A percentile compares a stretch with the other conserved stretches of the same genome.
phyloP scores from a whole-genome alignment of 2,888 invertebrate genomes.

The Tromatobia lineatoria region DNA sequence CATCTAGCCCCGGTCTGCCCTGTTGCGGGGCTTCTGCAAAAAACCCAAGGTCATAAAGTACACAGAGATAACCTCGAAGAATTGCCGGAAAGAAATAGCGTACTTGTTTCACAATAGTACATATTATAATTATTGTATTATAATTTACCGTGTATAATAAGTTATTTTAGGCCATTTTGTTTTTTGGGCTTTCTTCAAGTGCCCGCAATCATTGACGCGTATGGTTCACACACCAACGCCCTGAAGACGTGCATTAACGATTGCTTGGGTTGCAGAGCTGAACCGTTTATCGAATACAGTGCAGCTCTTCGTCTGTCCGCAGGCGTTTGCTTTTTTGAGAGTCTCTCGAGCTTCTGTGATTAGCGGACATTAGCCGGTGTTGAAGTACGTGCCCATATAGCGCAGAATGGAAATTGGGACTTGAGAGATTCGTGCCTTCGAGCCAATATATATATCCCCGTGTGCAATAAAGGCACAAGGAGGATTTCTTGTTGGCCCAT shows the following conservation, averaged over 20 bases:
- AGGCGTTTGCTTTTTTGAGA: constrained; percentile 2
- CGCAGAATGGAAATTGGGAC: constrained; percentile 17
- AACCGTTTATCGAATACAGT: background rate
- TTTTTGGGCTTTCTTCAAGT: background rate
- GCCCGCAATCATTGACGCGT: background rate
- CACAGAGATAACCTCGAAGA: constrained; percentile 45
- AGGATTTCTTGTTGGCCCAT: background rate
- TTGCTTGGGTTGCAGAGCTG: background rate
- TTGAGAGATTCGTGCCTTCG: constrained; percentile 6
- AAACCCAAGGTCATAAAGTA: background rate
- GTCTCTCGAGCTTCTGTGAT: constrained; percentile 19
- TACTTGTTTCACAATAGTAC: constrained; percentile 2
- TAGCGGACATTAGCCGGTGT: constrained; percentile 22
- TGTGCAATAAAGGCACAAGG: background rate
- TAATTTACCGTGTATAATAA: constrained; percentile 15
- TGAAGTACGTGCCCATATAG: constrained; percentile 1
- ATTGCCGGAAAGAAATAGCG: constrained; percentile 10
- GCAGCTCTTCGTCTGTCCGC: background rate
- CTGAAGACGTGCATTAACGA: background rate
- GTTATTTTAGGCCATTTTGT: background rate
- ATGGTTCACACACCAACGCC: background rate
- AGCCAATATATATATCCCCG: background rate
- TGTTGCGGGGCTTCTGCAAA: background rate
- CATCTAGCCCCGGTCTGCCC: background rate
- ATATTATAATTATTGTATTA: background rate